Evolutionary conservation across 2,888 invertebrate species (phyloP), one percentile per base, ranked within the genome.

Genomic region (Hofmannophila pseudospretella): DNA sequence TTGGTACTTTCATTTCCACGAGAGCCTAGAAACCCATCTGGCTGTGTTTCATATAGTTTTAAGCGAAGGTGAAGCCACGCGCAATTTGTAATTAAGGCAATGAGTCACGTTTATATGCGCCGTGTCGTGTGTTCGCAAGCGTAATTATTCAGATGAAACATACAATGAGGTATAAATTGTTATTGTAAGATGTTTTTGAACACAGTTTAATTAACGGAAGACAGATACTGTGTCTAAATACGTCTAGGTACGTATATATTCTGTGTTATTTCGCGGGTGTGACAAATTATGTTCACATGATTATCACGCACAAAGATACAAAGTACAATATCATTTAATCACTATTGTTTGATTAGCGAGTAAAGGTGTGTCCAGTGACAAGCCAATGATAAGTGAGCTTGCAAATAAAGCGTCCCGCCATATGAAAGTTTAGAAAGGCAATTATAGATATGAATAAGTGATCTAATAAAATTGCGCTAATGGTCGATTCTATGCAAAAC

Each of bases 21-120:
- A n/a, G n/a, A n/a, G n/a, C n/a, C n/a, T n/a, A n/a, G n/a, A n/a
- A n/a, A n/a, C n/a, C n/a, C n/a, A n/a, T n/a, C n/a, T n/a, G n/a
- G n/a, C n/a, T 28, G 27, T 34, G 34, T 34, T 34, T 34, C 19
- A 34, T 34, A 28, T 28, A 13, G 26, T 36, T 36, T 36, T 14
- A 32, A n/a, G 27, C 13, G 23, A 27, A 29, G 38, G 34, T 39
- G 35, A 34, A 39, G 32, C 32, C 29, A 44, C 47, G 53, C 49
- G 46, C 38, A 39, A 44, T 49, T 48, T 54, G 50, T 59, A 68
- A 66, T 67, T 62, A 60, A 47, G 48, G 53, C 52, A 53, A 57
- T 69, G 71, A 71, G 63, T 69, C 69, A 74, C 64, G 64, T 68
- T 55, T 44, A 44, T 39, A 38, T 44, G 39, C 38, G 5, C 46